A percentile compares a stretch with the other conserved stretches of the same genome.
Conservation (phyloP, 2,888 invertebrate genomes). For the Nephrotoma guestfalica region DNA sequence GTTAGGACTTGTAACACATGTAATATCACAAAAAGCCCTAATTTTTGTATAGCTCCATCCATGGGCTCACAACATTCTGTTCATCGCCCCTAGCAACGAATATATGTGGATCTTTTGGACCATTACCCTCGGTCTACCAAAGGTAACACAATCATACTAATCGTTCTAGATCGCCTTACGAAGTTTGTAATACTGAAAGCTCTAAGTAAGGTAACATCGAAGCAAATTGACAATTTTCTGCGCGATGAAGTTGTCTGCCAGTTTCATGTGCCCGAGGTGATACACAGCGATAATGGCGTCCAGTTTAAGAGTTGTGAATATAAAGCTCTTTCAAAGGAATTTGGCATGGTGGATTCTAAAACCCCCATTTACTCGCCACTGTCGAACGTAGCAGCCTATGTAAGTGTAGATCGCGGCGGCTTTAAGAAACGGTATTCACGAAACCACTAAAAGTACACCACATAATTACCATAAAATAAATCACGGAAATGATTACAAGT, state of each 20-base stretch:
- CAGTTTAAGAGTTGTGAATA: conserved; percentile 12
- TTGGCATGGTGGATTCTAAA: conserved; percentile 11
- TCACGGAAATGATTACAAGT: conserved; percentile 7
- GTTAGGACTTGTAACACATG: conserved; percentile 9
- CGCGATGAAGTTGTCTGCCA: too few relatives aligned
- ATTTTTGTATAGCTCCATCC: neutral
- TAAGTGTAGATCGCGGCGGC: conserved; percentile 17
- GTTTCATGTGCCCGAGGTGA: neutral
- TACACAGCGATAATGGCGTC: conserved; percentile 18
- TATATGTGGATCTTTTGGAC: neutral
- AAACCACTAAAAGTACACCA: conserved; percentile 16
- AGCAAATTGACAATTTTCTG: too few relatives aligned
- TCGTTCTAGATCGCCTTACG: too few relatives aligned
- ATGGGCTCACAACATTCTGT: conserved; percentile 7
- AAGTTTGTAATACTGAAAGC: too few relatives aligned
- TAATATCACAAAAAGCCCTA: conserved; percentile 6
- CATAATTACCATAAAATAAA: conserved; percentile 14
- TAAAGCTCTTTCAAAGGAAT: conserved; percentile 8
- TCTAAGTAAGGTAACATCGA: conserved; percentile 1
- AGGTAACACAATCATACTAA: conserved; percentile 7
- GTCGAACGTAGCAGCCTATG: conserved; percentile 19
- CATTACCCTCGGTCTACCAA: neutral
- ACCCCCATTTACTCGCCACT: conserved; percentile 20
- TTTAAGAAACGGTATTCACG: conserved; percentile 17
- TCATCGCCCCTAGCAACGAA: neutral